A percentile compares a stretch with the other conserved stretches of the same genome.
Conservation (phyloP, 2,888 invertebrate species). For the Nomada lathburiana region DNA sequence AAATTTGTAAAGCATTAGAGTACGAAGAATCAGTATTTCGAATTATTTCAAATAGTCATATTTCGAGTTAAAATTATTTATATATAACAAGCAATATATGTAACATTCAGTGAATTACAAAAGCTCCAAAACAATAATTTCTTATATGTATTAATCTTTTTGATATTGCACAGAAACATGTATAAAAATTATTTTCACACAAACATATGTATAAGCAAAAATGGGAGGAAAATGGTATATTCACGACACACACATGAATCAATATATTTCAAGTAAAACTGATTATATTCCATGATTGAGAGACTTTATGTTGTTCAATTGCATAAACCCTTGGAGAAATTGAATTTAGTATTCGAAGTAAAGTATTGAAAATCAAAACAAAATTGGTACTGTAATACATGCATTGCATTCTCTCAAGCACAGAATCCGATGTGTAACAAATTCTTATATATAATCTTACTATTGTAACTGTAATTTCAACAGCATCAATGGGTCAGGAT, state of each 20-base stretch:
- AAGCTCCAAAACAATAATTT: slow-evolving; percentile 46
- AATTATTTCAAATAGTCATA: slow-evolving; percentile 17
- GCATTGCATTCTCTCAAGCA: slow-evolving; percentile 53
- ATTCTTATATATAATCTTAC: slow-evolving; percentile 45
- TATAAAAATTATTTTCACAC: slow-evolving; percentile 39
- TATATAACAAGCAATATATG: slow-evolving; percentile 25
- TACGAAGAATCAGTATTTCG: slow-evolving; percentile 48
- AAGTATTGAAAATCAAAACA: slow-evolving; percentile 9
- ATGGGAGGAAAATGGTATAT: slow-evolving; percentile 26
- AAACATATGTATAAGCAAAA: slow-evolving; percentile 44
- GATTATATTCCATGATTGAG: slow-evolving; percentile 52
- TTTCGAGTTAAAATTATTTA: slow-evolving; percentile 22
- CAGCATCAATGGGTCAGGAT: slow-evolving; percentile 59
- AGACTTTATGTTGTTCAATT: slow-evolving; percentile 22
- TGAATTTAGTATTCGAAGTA: background rate
- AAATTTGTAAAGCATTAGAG: slow-evolving; percentile 6
- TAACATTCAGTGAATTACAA: slow-evolving; percentile 29
- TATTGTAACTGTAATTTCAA: slow-evolving; percentile 42
- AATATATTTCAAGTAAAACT: slow-evolving; percentile 30
- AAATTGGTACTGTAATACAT: background rate
- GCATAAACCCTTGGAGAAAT: background rate
- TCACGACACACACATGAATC: slow-evolving; percentile 43
- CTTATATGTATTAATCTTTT: slow-evolving; percentile 28
- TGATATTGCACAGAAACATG: slow-evolving; percentile 22
- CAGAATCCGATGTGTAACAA: slow-evolving; percentile 39